phyloP scores from a whole-genome alignment of 2,888 invertebrate species.

The Stictocephala bisonia region DNA sequence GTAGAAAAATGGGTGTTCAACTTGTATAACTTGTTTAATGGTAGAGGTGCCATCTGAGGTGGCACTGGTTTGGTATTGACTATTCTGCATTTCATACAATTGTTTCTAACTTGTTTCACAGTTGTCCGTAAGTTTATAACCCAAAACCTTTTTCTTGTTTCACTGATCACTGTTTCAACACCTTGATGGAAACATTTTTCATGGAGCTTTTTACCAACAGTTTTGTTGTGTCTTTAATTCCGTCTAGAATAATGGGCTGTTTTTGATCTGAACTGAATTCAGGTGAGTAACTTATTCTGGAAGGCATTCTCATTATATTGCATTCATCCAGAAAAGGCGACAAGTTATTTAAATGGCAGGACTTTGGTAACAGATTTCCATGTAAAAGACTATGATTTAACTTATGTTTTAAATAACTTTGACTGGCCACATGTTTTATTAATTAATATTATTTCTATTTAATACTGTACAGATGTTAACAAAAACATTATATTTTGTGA shows the following conservation, averaged over 20 bases:
- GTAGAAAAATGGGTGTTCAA: neutral
- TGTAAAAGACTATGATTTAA: too few relatives aligned
- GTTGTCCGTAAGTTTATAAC: neutral
- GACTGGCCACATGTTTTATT: too few relatives aligned
- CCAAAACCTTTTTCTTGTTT: neutral
- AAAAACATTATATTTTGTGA: too few relatives aligned
- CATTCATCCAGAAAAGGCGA: neutral
- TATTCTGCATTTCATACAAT: neutral
- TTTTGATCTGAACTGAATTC: neutral
- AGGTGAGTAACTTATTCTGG: neutral
- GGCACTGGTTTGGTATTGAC: slow-evolving; percentile 1
- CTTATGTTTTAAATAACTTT: too few relatives aligned
- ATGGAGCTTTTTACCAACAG: neutral
- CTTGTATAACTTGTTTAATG: neutral
- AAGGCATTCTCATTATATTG: neutral
- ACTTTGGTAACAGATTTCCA: too few relatives aligned
- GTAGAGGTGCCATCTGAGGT: slow-evolving; percentile 8
- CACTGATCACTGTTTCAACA: neutral
- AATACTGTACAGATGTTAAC: too few relatives aligned
- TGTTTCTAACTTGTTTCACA: neutral
- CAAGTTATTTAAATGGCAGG: neutral
- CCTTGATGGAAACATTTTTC: slow-evolving; percentile 8
- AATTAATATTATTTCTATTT: too few relatives aligned
- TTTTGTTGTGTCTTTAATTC: neutral
- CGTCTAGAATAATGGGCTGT: neutral